phyloP scores from a whole-genome alignment of 2,888 invertebrate genomes.

The Acholoe squamosa region DNA sequence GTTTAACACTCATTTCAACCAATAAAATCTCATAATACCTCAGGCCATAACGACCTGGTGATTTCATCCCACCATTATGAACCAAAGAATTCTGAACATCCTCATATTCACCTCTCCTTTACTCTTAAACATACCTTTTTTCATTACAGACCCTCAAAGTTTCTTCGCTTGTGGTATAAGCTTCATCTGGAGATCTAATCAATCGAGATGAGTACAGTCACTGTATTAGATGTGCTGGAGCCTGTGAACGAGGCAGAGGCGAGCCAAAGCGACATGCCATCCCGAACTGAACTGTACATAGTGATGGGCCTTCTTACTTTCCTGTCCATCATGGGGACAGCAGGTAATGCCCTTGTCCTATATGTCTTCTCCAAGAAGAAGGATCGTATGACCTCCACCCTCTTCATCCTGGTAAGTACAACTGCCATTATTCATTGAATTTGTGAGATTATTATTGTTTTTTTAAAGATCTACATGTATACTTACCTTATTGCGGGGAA shows the following conservation, averaged over 20 bases:
- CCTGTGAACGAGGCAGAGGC: not conserved
- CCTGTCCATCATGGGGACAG: conserved; percentile 77
- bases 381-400: conserved; percentile 80
- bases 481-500: too few species aligned
- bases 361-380: conserved; percentile 79
- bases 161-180: not conserved
- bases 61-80: too few species aligned
- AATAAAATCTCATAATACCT: too few species aligned
- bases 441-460: too few species aligned
- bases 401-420: conserved; percentile 77
- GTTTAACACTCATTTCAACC: too few species aligned
- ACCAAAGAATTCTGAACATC: too few species aligned
- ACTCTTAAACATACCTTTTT: not conserved
- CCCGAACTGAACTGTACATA: conserved; percentile 69
- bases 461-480: too few species aligned
- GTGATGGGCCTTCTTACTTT: conserved; percentile 76
- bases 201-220: not conserved
- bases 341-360: conserved; percentile 80
- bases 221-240: not conserved
- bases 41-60: too few species aligned
- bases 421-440: too few species aligned
- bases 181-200: not conserved
- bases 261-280: not conserved
- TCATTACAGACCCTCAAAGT: not conserved
- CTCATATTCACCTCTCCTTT: too few species aligned